phyloP scores from a whole-genome alignment of 1,140 invertebrate species.

The Holotrichia oblita region DNA sequence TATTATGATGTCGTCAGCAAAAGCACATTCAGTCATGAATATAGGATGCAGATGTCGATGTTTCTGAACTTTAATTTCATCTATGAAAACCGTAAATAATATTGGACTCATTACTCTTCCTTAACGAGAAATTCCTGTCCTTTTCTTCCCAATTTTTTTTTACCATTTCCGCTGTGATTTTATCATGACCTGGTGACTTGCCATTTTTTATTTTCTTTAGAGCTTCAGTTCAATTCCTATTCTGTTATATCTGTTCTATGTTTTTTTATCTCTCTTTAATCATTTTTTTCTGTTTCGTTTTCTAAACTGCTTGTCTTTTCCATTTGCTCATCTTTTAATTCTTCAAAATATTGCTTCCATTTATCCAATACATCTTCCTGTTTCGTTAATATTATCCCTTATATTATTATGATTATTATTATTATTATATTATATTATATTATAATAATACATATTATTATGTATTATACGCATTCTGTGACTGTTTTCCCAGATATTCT shows the following conservation, averaged over 20 bases:
- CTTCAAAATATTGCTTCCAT: not conserved
- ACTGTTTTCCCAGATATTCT: no score
- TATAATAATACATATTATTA: no score
- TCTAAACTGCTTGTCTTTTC: not conserved
- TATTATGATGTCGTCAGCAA: conserved; percentile 12
- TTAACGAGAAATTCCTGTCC: not conserved
- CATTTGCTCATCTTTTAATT: not conserved
- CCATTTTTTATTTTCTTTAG: not conserved
- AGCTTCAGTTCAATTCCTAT: not conserved
- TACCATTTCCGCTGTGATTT: not conserved
- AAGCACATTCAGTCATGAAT: not conserved
- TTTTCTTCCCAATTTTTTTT: not conserved
- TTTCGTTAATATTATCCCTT: not conserved
- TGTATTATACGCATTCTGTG: not conserved
- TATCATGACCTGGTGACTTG: not conserved
- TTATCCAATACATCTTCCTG: not conserved
- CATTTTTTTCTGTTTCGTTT: not conserved
- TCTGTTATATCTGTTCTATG: not conserved
- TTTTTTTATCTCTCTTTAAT: not conserved
- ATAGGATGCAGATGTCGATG: not conserved
- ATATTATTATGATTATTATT: no score
- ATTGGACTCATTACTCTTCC: not conserved
- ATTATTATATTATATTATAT: no score
- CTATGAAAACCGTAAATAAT: conserved; percentile 9
- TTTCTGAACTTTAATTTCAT: not conserved